Evolutionary conservation across 1,140 invertebrate species (phyloP).

Genomic region (Battus philenor): DNA sequence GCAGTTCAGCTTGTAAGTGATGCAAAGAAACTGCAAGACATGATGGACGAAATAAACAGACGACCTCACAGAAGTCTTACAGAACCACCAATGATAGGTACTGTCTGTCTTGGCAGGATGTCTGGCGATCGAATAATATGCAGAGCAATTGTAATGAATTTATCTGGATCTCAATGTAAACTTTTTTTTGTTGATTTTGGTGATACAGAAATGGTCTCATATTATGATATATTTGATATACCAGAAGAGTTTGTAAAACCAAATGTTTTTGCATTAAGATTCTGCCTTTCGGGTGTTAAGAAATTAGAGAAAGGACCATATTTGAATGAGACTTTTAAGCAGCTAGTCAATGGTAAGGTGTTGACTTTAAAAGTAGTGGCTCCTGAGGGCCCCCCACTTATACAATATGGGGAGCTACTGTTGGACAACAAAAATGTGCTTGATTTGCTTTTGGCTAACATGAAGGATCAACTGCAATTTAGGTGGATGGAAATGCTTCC

Average conservation of each 20-base stretch:
- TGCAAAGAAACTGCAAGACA: slow-evolving; percentile 75
- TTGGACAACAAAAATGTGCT: slow-evolving; percentile 76
- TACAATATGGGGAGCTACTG: slow-evolving; percentile 83
- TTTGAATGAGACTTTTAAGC: slow-evolving; percentile 82
- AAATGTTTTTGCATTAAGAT: slow-evolving; percentile 83
- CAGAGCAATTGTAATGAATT: slow-evolving; percentile 83
- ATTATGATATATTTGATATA: slow-evolving; percentile 83
- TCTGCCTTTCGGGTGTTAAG: slow-evolving; percentile 82
- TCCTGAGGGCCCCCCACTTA: slow-evolving; percentile 80
- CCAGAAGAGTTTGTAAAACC: slow-evolving; percentile 82
- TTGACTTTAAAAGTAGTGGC: slow-evolving; percentile 80
- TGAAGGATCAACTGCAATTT: slow-evolving; percentile 64
- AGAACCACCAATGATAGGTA: slow-evolving; percentile 81
- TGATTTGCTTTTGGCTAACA: slow-evolving; percentile 71
- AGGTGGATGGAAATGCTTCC: slow-evolving; percentile 70
- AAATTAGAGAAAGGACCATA: slow-evolving; percentile 80
- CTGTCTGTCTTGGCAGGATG: slow-evolving; percentile 83
- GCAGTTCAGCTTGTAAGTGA: slow-evolving; percentile 81
- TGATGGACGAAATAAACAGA: slow-evolving; percentile 82
- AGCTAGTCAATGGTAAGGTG: slow-evolving; percentile 78
- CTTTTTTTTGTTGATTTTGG: slow-evolving; percentile 88
- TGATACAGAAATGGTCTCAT: slow-evolving; percentile 81
- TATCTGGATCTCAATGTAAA: slow-evolving; percentile 78
- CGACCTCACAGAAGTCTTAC: slow-evolving; percentile 77
- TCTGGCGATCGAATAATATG: slow-evolving; percentile 80